Evolutionary conservation across 2,113 vertebrate genomes (phyloP).

Genomic region (Microtus ochrogaster): DNA sequence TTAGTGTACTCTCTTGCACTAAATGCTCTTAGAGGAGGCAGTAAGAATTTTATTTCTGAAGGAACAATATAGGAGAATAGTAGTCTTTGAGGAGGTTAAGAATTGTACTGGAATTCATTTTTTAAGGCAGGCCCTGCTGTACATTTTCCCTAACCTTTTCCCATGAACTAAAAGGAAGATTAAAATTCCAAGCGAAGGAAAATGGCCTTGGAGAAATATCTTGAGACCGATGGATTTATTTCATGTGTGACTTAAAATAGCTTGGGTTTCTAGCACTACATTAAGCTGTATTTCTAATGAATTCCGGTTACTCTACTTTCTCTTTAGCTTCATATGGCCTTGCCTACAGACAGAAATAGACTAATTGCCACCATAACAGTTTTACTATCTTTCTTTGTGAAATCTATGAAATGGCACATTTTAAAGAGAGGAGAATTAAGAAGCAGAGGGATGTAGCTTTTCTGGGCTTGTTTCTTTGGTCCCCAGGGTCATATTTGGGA

Average conservation of each 20-base stretch:
- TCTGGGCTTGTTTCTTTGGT: conserved; percentile 35
- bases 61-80: conserved; percentile 66
- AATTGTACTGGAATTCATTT: conserved; percentile 53
- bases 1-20: conserved; percentile 30
- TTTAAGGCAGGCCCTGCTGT: conserved; percentile 46
- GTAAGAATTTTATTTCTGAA: conserved; percentile 63
- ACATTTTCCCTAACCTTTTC: conserved; percentile 74
- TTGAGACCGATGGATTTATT: conserved; percentile 77
- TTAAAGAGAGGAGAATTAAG: conserved; percentile 47
- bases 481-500: conserved; percentile 41
- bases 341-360: conserved; percentile 63
- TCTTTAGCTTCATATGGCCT: conserved; percentile 33
- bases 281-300: conserved; percentile 75
- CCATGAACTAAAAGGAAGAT: conserved; percentile 79
- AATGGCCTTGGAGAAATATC: conserved; percentile 80
- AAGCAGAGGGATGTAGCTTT: neutral
- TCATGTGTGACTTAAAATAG: conserved; percentile 81
- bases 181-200: conserved; percentile 80
- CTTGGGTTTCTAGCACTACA: conserved; percentile 50
- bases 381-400: conserved; percentile 67
- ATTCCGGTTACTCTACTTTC: conserved; percentile 71
- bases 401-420: conserved; percentile 64
- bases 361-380: conserved; percentile 71
- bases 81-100: conserved; percentile 67
- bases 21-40: conserved; percentile 52